Base-by-base conservation (phyloP, 2,797 vertebrate genomes). In the Falco peregrinus region DNA sequence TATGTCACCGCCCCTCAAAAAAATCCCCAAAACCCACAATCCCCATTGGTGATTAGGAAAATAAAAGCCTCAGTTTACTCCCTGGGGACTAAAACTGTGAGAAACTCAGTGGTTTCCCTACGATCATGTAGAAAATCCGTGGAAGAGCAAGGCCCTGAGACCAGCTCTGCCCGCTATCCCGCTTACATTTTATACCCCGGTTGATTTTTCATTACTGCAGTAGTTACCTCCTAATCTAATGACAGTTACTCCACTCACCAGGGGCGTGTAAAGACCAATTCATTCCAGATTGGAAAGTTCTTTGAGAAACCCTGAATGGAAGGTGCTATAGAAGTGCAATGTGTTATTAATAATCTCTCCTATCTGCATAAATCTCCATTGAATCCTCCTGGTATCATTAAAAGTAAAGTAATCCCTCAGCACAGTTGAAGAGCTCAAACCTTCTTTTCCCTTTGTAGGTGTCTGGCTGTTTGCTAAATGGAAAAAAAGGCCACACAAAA, bases 401-500 rank as follows among this genome's bases (percentile, higher is more conserved):
- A 93, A 97, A 96, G 68, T 94, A 97, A 97, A 96, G 94, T 93
- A 95, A 94, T 96, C 95, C 91, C 93, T 85, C 48, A 21, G 86
- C 91, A 77, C 68, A 60, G 87, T 78, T 92, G 94, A 93, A 90
- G 95, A 95, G 90, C 83, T 95, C 89, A 93, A 86, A 90, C 53
- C 82, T 93, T 93, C 87, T 97, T 96, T 94, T 68, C 69, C 63
- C 45, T 94, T 81, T n/a, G 85, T 91, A 96, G 76, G 67, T 95
- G 53, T 86, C 77, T 89, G 84, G 89, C 83, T 94, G 64, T 96
- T 92, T 85, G 70, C 76, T 93, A 90, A 93, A 56, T 76, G 73
- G 51, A 69, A 89, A 93, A 95, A 94, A 84, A 88, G 97, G 97
- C 98, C 98, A 98, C 98, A 98, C 98, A 98, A 95, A 96, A 95